phyloP scores from a whole-genome alignment of 1,140 invertebrate genomes.

The Hormaphis cornu region DNA sequence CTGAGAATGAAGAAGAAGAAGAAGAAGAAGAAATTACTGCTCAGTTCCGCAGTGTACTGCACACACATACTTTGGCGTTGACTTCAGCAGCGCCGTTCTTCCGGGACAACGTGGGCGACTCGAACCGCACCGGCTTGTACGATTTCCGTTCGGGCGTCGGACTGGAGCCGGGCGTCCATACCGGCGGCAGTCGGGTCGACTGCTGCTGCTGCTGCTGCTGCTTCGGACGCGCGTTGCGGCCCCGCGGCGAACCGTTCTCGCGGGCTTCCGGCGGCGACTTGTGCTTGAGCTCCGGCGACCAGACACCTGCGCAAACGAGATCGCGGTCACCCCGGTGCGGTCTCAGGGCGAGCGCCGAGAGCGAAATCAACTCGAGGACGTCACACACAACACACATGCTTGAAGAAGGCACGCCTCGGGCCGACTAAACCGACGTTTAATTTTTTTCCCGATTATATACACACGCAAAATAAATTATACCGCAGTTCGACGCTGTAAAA shows the following conservation, averaged over 20 bases:
- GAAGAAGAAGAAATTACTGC: too few relatives aligned
- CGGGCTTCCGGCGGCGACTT: constrained; percentile 37
- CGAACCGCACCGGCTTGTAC: constrained; percentile 67
- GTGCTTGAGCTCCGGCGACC: constrained; percentile 42
- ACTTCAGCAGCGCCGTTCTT: too few relatives aligned
- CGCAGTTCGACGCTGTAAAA: too few relatives aligned
- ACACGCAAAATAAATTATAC: too few relatives aligned
- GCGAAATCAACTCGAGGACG: neutral
- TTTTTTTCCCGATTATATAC: too few relatives aligned
- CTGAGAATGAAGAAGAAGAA: too few relatives aligned
- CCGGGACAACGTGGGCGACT: constrained; percentile 55
- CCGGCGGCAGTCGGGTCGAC: constrained; percentile 43
- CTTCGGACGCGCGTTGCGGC: constrained; percentile 7
- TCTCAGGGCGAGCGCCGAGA: neutral
- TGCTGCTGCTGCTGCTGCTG: constrained; percentile 21
- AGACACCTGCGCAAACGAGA: constrained; percentile 42
- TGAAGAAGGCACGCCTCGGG: too few relatives aligned
- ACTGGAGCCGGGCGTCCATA: constrained; percentile 65
- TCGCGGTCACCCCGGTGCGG: neutral
- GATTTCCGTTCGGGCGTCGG: constrained; percentile 53
- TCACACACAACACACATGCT: constrained; percentile 23
- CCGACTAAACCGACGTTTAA: too few relatives aligned
- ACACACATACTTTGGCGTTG: too few relatives aligned
- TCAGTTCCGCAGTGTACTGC: too few relatives aligned
- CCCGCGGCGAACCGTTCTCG: constrained; percentile 35